Evolutionary conservation across 2,797 vertebrate genomes (phyloP).

Genomic region (Podargus strigoides): DNA sequence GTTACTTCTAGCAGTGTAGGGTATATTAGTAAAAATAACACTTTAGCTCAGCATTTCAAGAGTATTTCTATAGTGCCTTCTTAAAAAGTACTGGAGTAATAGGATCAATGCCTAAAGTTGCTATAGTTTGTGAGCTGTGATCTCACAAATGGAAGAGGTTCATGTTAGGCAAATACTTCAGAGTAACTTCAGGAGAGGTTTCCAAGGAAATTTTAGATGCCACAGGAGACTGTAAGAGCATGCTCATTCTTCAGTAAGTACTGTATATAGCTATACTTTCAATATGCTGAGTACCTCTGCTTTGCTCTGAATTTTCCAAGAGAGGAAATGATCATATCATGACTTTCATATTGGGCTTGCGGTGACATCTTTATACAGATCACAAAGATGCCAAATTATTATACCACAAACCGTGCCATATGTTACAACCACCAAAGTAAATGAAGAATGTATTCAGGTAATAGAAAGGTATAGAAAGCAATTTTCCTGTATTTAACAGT

Average conservation of each 20-base stretch:
- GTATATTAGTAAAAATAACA: not conserved
- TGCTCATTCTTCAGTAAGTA: not conserved
- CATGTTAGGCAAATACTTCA: constrained; percentile 10
- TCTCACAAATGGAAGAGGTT: not conserved
- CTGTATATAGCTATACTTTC: not conserved
- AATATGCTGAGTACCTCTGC: not conserved
- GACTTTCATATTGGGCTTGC: not conserved
- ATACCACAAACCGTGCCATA: rapidly evolving
- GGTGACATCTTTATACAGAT: not conserved
- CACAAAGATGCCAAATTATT: not conserved
- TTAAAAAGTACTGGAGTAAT: constrained; percentile 12
- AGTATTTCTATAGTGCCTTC: not conserved
- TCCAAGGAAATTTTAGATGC: not conserved
- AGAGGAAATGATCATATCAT: not conserved
- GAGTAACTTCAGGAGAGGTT: constrained; percentile 7
- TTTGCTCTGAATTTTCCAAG: not conserved
- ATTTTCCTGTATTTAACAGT: not conserved
- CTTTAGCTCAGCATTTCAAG: not conserved
- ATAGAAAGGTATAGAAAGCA: not conserved
- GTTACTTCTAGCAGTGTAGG: not conserved
- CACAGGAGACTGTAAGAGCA: not conserved
- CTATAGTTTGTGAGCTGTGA: constrained; percentile 9
- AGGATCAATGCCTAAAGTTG: constrained; percentile 27
- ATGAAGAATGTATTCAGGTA: rapidly evolving
- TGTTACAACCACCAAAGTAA: not conserved